Percentiles rank a stretch among this genome's conserved stretches.
These are phyloP conservation scores for Drosophila tsacasi DNA, from an alignment of 1,140 invertebrate species.

Conservation along the genomic window DNA sequence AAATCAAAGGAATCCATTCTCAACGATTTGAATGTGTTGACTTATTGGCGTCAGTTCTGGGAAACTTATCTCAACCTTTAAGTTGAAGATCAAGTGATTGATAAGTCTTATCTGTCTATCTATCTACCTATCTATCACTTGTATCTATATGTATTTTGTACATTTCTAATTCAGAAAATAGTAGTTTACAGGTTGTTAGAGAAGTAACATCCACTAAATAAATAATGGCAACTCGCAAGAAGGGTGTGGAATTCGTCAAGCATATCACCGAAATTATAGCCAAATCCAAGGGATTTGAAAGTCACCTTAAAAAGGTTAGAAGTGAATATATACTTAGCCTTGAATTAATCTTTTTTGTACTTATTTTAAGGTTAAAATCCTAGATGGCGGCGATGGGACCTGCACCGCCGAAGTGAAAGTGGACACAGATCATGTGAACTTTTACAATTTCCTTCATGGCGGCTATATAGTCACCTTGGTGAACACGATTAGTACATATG, in stretches of 20 bases:
- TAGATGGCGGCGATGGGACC: conserved; percentile 89
- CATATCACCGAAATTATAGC: conserved; percentile 76
- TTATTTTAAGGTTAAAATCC: conserved; percentile 87
- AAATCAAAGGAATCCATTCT: conserved; percentile 3
- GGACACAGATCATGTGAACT: conserved; percentile 91
- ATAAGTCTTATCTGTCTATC: conserved; percentile 2
- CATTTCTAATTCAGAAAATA: not conserved
- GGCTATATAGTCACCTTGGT: conserved; percentile 93
- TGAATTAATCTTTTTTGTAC: not conserved
- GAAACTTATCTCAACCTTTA: not conserved
- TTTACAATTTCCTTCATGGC: conserved; percentile 92
- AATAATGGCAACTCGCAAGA: conserved; percentile 67
- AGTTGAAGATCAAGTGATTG: conserved; percentile 3
- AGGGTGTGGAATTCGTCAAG: conserved; percentile 72
- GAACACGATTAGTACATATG: conserved; percentile 93
- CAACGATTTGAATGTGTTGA: not conserved
- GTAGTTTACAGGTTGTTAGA: not conserved
- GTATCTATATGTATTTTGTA: not conserved
- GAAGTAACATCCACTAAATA: conserved; percentile 13
- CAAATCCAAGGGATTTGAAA: conserved; percentile 69
- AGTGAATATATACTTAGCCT: not conserved
- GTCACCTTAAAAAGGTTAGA: conserved; percentile 66
- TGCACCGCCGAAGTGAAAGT: conserved; percentile 92
- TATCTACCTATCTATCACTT: not conserved
- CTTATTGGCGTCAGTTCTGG: not conserved